Percentiles rank a stretch among this genome's conserved stretches.
Evolutionary conservation across 2,113 vertebrate genomes (phyloP).

Genomic region (Solea senegalensis): DNA sequence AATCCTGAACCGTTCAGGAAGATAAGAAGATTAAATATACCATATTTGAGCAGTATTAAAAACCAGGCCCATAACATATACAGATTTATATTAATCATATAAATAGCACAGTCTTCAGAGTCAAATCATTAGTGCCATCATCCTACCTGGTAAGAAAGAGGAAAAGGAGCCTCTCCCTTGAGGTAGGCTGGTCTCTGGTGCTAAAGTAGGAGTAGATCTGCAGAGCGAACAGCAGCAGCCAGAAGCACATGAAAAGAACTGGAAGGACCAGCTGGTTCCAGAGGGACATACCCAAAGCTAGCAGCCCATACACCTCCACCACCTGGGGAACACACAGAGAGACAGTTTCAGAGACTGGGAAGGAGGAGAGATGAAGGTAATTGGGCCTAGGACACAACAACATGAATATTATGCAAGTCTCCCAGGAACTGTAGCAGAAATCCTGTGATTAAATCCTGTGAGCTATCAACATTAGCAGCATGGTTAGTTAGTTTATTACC

Average conservation of each 20-base stretch:
- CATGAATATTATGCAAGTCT: conserved; percentile 26
- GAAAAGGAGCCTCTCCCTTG: conserved; percentile 95
- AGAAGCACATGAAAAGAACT: conserved; percentile 98
- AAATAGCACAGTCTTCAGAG: too few species aligned
- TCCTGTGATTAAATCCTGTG: conserved; percentile 2
- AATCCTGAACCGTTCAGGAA: too few species aligned
- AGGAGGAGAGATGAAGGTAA: background rate
- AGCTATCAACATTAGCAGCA: background rate
- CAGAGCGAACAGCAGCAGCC: conserved; percentile 96
- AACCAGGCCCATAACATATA: too few species aligned
- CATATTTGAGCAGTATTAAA: too few species aligned
- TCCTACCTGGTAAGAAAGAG: conserved; percentile 95
- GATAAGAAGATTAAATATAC: too few species aligned
- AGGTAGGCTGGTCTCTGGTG: conserved; percentile 94
- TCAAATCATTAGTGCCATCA: background rate
- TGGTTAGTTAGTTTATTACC: conserved; percentile 75
- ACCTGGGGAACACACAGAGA: conserved; percentile 80
- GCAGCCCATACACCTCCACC: conserved; percentile 95
- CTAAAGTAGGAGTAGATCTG: conserved; percentile 99
- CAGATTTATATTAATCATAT: too few species aligned
- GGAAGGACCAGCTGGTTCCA: conserved; percentile 99
- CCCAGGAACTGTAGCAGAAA: conserved; percentile 2
- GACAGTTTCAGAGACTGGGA: background rate
- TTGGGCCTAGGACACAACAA: background rate
- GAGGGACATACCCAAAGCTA: conserved; percentile 96